Evolutionary conservation across 2,888 invertebrate species (phyloP), one percentile per base, ranked within the genome.

Genomic region (Punctoribates punctum): DNA sequence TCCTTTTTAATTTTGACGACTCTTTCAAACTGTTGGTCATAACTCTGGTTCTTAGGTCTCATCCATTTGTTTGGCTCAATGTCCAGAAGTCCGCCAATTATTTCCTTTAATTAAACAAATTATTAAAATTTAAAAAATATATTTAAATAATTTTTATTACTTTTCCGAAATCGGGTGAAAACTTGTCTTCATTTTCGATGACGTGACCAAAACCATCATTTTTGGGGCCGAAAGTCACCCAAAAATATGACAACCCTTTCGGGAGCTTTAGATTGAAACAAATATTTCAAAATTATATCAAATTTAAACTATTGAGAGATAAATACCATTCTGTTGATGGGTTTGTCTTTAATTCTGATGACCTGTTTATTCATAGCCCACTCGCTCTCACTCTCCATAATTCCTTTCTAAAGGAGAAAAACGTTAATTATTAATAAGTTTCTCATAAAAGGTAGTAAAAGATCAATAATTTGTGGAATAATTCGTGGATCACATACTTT

Each of bases 341-440:
- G 88, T 82, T 90, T 91, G 78, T 83, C 83, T 11, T 86, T 86
- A 5, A 94, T 84, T 73, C 91, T 89, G 0, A 94, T 87, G 48
- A 95, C 83, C 86, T 98, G 97, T 83, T 94, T 96, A 83, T 99
- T 99, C 82, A 91, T 90, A 5, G 93, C 88, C 96, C 97, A 99
- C 85, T 97, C 96, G 23, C 89, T 88, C 85, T 96, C 98, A 79
- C 93, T 94, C 83, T 99, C 98, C 81, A 93, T 88, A 77, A 99
- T 89, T 0, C 96, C 97, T 87, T 99, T 99, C 88, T 88, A 83
- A 42, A 25, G 11, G 20, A 46, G n/a, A 27, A 72, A n/a, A n/a
- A n/a, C n/a, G n/a, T n/a, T n/a, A n/a, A n/a, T n/a, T n/a, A n/a
- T n/a, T n/a, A n/a, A n/a, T n/a, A n/a, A n/a, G n/a, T n/a, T n/a